Base-by-base conservation (phyloP, 2,797 vertebrate species). In the Apogon hyalosoma region DNA sequence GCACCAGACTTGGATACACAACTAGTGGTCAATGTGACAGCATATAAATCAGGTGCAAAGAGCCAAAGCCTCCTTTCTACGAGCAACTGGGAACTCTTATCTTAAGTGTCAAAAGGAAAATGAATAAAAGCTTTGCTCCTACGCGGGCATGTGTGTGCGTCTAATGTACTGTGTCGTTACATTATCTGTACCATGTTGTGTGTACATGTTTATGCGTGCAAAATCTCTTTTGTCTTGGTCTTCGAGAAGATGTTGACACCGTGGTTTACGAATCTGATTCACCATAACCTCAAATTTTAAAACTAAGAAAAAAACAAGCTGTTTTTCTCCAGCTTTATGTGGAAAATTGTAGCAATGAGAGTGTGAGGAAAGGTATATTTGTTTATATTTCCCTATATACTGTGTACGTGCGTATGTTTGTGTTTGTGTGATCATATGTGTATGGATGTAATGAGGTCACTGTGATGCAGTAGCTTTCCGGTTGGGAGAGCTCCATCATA, bases 1-100 rank as follows among this genome's bases (percentile, higher is more conserved):
- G 75, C 78, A 65, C 87, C 69, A 73, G 73, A 73, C 73, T 45
- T 60, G 75, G 84, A 89, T 88, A 89, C 91, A 87, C 80, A 87
- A 76, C 77, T 45, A n/a, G 65, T 69, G 67, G 76, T 42, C 69
- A 76, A 69, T 18, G 49, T 74, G 72, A 71, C 84, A 76, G 87
- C 77, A 71, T 81, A 90, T 90, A 87, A 91, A 90, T 90, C 89
- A 91, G 86, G 74, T n/a, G 56, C 54, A 51, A 45, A 40, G 38
- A 65, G 57, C 72, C 71, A 85, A 42, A 75, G 70, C 21, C 58
- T 59, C 42, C 41, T 66, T 76, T 79, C 41, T 68, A 58, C 60
- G 42, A 75, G 72, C 75, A 60, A 71, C 53, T n/a, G 55, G 79
- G 65, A 65, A 70, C 69, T 77, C 83, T 89, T 90, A 92, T 92